Evolutionary conservation across 2,888 invertebrate genomes (phyloP).

Genomic region (Apotomis betuletana): DNA sequence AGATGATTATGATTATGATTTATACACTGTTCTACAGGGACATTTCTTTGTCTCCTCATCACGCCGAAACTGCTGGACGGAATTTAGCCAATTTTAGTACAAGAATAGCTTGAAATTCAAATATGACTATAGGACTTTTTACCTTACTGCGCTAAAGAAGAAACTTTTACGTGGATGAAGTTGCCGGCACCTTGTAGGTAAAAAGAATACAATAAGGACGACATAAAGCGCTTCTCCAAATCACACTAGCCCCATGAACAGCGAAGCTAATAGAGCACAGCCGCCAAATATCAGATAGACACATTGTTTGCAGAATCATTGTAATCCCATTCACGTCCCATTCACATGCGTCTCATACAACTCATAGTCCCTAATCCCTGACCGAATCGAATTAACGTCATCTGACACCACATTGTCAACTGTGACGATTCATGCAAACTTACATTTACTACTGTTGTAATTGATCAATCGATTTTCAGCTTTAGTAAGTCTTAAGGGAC

Average conservation of each 20-base stretch:
- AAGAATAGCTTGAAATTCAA: no score
- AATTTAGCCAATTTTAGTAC: no score
- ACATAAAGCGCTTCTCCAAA: no score
- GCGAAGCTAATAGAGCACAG: not conserved
- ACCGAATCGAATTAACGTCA: constrained; percentile 28
- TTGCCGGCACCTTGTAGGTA: no score
- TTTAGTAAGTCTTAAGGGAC: not conserved
- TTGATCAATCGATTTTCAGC: not conserved
- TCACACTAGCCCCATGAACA: not conserved
- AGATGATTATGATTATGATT: no score
- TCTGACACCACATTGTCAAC: constrained; percentile 31
- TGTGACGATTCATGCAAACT: constrained; percentile 12
- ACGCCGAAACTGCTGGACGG: no score
- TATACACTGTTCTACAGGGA: no score
- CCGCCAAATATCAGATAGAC: constrained; percentile 26
- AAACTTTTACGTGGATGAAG: no score
- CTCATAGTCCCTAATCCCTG: constrained; percentile 12
- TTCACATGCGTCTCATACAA: constrained; percentile 1
- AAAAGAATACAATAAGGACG: no score
- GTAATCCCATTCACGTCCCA: constrained; percentile 7
- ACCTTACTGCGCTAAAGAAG: no score
- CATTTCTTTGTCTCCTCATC: no score
- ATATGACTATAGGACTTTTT: no score
- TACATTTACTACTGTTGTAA: not conserved
- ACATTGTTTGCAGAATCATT: constrained; percentile 18